These are phyloP conservation scores for Ctenicera cuprea DNA, from an alignment of 2,888 invertebrate genomes.

Conservation along the genomic window DNA sequence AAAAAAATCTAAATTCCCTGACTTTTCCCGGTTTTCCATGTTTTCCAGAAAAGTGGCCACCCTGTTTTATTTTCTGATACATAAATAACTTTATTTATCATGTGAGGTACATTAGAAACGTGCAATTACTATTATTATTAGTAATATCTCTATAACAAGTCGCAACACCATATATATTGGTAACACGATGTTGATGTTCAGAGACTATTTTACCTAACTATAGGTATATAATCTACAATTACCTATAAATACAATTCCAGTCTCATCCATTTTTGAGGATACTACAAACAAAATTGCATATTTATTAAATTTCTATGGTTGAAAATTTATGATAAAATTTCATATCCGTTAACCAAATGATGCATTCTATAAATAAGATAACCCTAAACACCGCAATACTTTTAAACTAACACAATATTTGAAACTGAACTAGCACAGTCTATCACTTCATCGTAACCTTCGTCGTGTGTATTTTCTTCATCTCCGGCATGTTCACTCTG, in stretches of 20 bases:
- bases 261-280: too few species aligned
- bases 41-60: too few species aligned
- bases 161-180: slow-evolving; percentile 21
- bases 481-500: slow-evolving; percentile 69
- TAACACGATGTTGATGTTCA: slow-evolving; percentile 18
- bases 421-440: slow-evolving; percentile 72
- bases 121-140: not conserved
- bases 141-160: slow-evolving; percentile 28
- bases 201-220: not conserved
- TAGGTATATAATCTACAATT: slow-evolving; percentile 7
- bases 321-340: not conserved
- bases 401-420: slow-evolving; percentile 69
- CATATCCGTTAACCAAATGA: not conserved
- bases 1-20: too few species aligned
- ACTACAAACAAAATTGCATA: not conserved
- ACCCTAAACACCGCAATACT: slow-evolving; percentile 13
- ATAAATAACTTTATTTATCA: slow-evolving; percentile 37
- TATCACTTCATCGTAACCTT: slow-evolving; percentile 90
- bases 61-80: not conserved
- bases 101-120: slow-evolving; percentile 38
- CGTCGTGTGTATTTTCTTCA: slow-evolving; percentile 83
- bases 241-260: not conserved
- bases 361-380: slow-evolving; percentile 4
- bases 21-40: too few species aligned
- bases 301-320: not conserved